phyloP scores from a whole-genome alignment of 2,113 vertebrate genomes.

The Diphyllodes magnificus region DNA sequence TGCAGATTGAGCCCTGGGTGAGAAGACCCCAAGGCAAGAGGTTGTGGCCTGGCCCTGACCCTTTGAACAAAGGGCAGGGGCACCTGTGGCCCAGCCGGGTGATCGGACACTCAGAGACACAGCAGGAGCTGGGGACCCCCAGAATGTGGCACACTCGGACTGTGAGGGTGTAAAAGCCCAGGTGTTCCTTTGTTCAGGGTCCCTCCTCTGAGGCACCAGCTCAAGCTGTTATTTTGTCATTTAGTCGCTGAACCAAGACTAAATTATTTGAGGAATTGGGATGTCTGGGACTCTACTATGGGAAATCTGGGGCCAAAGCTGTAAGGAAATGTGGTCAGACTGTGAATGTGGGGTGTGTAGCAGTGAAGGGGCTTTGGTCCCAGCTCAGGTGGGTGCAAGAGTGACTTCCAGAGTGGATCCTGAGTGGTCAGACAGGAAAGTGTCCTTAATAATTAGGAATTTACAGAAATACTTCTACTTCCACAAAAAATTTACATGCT shows the following conservation, averaged over 20 bases:
- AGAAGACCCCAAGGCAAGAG: background rate
- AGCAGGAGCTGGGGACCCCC: too few species aligned
- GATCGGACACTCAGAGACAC: background rate
- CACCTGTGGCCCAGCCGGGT: background rate
- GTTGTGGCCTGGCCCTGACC: background rate
- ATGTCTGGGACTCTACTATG: background rate
- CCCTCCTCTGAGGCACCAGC: background rate
- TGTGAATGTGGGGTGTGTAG: background rate
- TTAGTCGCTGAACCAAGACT: background rate
- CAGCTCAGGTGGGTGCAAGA: background rate
- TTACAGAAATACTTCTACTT: background rate
- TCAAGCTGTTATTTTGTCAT: background rate
- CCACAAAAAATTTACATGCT: background rate
- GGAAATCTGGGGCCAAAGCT: background rate
- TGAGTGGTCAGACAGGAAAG: background rate
- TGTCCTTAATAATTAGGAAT: background rate
- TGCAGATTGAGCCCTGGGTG: background rate
- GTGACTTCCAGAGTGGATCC: too few species aligned
- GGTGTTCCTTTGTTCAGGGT: background rate
- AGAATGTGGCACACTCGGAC: too few species aligned
- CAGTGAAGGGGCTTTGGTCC: accelerated
- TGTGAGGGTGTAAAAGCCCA: background rate
- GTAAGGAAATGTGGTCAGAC: accelerated
- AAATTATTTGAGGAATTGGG: background rate
- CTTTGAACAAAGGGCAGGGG: background rate